Percentiles rank a stretch among this genome's conserved stretches.
Conservation (phyloP, 2,113 vertebrate genomes). For the Rhinoptilus africanus region DNA sequence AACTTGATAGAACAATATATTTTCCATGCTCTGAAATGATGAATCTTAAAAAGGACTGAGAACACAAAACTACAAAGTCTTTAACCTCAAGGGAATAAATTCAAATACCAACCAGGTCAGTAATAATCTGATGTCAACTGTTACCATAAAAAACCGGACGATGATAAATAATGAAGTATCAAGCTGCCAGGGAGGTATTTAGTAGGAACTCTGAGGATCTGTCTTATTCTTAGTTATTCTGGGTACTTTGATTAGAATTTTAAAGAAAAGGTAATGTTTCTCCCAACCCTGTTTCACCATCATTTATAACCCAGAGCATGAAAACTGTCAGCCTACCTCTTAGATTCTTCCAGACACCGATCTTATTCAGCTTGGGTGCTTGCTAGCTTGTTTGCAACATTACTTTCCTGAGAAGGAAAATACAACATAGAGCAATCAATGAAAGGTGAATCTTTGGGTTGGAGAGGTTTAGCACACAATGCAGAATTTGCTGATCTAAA, state of each 20-base stretch:
- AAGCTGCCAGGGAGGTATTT: neutral
- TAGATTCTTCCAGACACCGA: neutral
- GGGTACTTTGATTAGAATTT: neutral
- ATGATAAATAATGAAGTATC: neutral
- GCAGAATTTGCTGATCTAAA: neutral
- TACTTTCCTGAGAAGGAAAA: neutral
- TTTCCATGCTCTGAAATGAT: neutral
- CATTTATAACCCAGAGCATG: neutral
- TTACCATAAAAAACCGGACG: neutral
- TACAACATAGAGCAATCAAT: neutral
- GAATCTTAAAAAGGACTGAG: conserved; percentile 6
- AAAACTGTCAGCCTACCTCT: neutral
- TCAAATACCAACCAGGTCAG: conserved; percentile 31
- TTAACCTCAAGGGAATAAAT: conserved; percentile 8
- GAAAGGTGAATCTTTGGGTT: neutral
- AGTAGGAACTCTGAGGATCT: neutral
- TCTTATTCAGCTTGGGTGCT: neutral
- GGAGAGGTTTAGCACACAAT: neutral
- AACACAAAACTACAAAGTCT: neutral
- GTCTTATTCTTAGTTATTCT: neutral
- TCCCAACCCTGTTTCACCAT: neutral
- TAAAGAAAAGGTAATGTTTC: neutral
- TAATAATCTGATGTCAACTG: conserved; percentile 18
- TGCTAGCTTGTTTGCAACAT: neutral
- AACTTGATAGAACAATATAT: conserved; percentile 25